Percentiles rank a stretch among this genome's conserved stretches.
Conservation (phyloP, 2,888 invertebrate species). For the Odontothrips loti region DNA sequence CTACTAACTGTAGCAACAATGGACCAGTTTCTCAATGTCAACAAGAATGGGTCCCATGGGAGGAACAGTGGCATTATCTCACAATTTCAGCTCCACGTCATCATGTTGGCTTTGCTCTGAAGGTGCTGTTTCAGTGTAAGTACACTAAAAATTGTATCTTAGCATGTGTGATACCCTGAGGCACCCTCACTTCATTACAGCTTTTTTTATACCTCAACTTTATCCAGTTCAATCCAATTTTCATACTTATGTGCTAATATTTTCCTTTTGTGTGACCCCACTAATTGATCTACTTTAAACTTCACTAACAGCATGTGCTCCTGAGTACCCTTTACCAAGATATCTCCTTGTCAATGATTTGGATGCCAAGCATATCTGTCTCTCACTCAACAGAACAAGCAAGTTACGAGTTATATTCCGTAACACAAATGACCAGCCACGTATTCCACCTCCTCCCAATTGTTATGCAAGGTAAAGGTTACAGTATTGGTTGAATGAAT, state of each 20-base stretch:
- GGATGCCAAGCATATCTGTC: not conserved
- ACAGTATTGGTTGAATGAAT: not conserved
- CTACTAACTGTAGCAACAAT: slow-evolving; percentile 12
- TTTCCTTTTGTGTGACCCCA: not conserved
- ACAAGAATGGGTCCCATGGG: slow-evolving; percentile 40
- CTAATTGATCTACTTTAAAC: not conserved
- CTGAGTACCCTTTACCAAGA: slow-evolving; percentile 20
- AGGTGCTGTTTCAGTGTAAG: not conserved
- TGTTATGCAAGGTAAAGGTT: slow-evolving; percentile 9
- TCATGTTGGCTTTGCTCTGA: slow-evolving; percentile 9
- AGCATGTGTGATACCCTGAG: not conserved
- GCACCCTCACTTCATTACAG: not conserved
- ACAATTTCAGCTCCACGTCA: slow-evolving; percentile 32
- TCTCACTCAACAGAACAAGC: slow-evolving; percentile 2
- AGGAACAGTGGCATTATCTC: slow-evolving; percentile 41
- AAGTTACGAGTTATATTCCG: slow-evolving; percentile 15
- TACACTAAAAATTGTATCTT: not conserved
- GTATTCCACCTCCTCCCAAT: not conserved
- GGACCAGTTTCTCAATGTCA: slow-evolving; percentile 37
- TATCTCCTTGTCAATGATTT: slow-evolving; percentile 6
- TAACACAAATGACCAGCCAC: not conserved
- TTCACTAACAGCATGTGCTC: slow-evolving; percentile 11
- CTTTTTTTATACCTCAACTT: not conserved
- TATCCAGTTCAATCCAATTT: too few relatives aligned
- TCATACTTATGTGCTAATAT: too few relatives aligned